Evolutionary conservation across 2,888 invertebrate genomes (phyloP).

Genomic region (Ctenicera cuprea): DNA sequence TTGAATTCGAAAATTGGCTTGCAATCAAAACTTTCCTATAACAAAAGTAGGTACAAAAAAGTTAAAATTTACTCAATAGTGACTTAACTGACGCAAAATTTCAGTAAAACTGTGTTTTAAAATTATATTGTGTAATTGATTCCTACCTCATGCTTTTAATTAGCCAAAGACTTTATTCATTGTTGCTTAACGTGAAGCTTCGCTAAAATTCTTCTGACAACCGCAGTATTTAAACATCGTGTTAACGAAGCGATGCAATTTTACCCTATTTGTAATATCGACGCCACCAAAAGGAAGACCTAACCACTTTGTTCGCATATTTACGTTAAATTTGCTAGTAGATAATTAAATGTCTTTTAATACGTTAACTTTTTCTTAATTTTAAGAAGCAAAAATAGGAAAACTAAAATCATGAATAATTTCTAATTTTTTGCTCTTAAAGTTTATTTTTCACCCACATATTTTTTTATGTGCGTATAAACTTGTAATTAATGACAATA

Average conservation of each 20-base stretch:
- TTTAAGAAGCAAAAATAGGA: too few relatives aligned
- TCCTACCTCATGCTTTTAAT: neutral
- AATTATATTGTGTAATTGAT: neutral
- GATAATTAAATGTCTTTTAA: too few relatives aligned
- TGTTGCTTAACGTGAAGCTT: neutral
- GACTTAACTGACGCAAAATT: too few relatives aligned
- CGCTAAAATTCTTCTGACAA: neutral
- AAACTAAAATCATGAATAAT: too few relatives aligned
- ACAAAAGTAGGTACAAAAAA: too few relatives aligned
- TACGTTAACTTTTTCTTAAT: too few relatives aligned
- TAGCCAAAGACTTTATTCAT: neutral
- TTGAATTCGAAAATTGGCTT: too few relatives aligned
- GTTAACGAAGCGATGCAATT: slow-evolving; percentile 13
- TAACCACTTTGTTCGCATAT: neutral
- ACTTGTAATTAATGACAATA: too few relatives aligned
- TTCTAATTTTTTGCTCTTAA: neutral
- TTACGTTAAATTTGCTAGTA: neutral
- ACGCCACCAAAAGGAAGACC: neutral
- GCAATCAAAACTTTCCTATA: too few relatives aligned
- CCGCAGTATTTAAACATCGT: slow-evolving; percentile 11
- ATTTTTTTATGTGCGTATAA: too few relatives aligned
- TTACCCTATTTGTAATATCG: neutral
- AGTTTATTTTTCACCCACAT: too few relatives aligned
- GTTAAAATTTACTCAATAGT: neutral
- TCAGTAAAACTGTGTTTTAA: too few relatives aligned